Evolutionary conservation across 2,113 vertebrate genomes (phyloP).

Genomic region (Cyanoramphus novaezelandiae): DNA sequence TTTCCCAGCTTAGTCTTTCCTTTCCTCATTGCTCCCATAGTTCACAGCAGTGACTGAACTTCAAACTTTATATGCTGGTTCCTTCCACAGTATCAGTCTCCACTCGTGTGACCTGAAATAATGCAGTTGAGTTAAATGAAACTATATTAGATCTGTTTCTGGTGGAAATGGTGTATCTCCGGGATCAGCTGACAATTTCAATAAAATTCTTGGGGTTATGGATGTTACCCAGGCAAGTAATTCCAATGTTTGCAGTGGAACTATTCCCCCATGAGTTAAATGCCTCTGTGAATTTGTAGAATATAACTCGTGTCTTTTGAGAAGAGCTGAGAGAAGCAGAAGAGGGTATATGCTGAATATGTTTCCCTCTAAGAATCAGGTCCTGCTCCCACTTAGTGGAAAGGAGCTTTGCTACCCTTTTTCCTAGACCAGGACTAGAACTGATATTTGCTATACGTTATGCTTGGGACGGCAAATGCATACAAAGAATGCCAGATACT

Average conservation of each 20-base stretch:
- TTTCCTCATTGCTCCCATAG: background rate
- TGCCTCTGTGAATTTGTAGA: background rate
- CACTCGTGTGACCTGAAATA: background rate
- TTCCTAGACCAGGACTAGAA: background rate
- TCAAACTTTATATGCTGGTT: background rate
- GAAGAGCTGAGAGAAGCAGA: conserved; percentile 31
- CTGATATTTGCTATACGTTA: background rate
- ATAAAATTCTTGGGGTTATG: background rate
- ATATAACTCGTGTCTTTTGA: background rate
- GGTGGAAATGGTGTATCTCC: background rate
- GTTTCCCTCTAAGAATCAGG: conserved; percentile 10
- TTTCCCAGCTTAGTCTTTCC: background rate
- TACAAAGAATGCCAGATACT: conserved; percentile 11
- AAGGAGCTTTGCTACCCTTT: background rate
- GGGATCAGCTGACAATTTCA: background rate
- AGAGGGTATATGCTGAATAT: background rate
- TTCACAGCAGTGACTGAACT: background rate
- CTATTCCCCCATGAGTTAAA: conserved; percentile 14
- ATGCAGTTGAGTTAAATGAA: background rate
- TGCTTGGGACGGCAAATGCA: background rate
- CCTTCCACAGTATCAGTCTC: background rate
- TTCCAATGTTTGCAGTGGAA: background rate
- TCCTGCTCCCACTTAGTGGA: background rate
- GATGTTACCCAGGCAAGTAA: background rate
- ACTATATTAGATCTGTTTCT: background rate